Conservation (phyloP, 1,140 invertebrate species). For the Solen grandis region DNA sequence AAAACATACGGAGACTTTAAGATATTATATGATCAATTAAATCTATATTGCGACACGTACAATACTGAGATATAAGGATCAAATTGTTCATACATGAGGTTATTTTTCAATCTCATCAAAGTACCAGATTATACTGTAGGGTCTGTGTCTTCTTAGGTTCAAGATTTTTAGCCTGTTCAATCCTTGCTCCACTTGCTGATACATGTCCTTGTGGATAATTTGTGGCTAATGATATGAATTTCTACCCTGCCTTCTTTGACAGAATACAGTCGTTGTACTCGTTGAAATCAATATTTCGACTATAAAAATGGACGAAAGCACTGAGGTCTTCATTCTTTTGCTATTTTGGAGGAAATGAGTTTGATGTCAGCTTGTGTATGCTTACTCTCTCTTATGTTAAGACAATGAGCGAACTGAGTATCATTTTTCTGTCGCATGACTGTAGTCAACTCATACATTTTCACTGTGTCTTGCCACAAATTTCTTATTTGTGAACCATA, state of each 20-base stretch:
- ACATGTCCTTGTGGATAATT: slow-evolving; percentile 31
- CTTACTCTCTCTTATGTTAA: slow-evolving; percentile 59
- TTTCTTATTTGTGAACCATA: slow-evolving; percentile 42
- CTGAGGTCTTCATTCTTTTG: slow-evolving; percentile 9
- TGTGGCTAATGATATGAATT: slow-evolving; percentile 5
- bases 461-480: slow-evolving; percentile 43
- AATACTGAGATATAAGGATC: no score
- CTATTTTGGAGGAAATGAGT: not conserved
- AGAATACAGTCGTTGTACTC: slow-evolving; percentile 9
- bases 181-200: not conserved
- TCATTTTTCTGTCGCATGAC: slow-evolving; percentile 60
- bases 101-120: no score
- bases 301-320: slow-evolving; percentile 39
- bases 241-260: not conserved
- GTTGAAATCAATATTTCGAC: slow-evolving; percentile 41
- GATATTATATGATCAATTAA: no score
- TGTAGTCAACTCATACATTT: slow-evolving; percentile 52
- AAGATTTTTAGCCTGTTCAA: slow-evolving; percentile 18
- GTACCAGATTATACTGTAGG: slow-evolving; percentile 10
- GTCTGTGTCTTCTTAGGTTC: no score
- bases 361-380: no score
- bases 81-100: no score
- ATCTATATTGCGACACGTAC: no score
- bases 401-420: slow-evolving; percentile 46
- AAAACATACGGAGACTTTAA: no score